Conservation (phyloP, 2,797 vertebrate genomes). For the Neostethus bicornis region DNA sequence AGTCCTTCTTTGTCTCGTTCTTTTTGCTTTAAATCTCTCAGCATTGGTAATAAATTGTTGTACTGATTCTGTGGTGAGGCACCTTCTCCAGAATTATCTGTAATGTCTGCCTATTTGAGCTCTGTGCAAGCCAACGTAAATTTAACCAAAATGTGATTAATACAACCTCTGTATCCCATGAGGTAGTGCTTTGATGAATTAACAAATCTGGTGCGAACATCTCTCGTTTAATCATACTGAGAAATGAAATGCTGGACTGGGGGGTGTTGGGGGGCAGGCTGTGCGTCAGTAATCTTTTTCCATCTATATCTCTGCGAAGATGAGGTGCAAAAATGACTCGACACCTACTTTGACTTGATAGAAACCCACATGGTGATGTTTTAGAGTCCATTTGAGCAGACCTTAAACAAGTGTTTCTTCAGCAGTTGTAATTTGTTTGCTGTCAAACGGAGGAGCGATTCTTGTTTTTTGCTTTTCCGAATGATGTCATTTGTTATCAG, state of each 20-base stretch:
- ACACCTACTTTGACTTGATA: constrained; percentile 56
- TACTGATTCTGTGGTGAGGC: constrained; percentile 46
- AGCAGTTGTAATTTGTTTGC: constrained; percentile 39
- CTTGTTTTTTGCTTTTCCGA: constrained; percentile 27
- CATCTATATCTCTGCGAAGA: constrained; percentile 54
- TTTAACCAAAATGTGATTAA: constrained; percentile 75
- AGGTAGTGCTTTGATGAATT: constrained; percentile 76
- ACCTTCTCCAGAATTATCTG: constrained; percentile 64
- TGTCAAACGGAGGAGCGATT: constrained; percentile 21
- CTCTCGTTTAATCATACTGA: constrained; percentile 73
- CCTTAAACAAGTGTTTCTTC: constrained; percentile 26
- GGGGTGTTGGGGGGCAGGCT: constrained; percentile 50
- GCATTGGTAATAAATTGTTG: constrained; percentile 57
- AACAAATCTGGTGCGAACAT: constrained; percentile 74
- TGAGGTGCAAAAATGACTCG: constrained; percentile 50
- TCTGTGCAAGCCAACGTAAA: constrained; percentile 65
- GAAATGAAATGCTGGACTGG: constrained; percentile 62
- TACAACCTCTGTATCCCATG: constrained; percentile 58
- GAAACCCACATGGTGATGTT: constrained; percentile 43
- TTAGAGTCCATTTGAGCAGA: constrained; percentile 27
- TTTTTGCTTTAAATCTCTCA: constrained; percentile 42
- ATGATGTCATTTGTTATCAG: constrained; percentile 37
- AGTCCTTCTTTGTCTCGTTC: constrained; percentile 15
- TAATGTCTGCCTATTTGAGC: constrained; percentile 61
- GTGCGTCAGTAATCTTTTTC: constrained; percentile 62